Percentiles rank a stretch among this genome's conserved stretches.
Conservation (phyloP, 1,140 invertebrate species). For the Lordiphosa stackelbergi region DNA sequence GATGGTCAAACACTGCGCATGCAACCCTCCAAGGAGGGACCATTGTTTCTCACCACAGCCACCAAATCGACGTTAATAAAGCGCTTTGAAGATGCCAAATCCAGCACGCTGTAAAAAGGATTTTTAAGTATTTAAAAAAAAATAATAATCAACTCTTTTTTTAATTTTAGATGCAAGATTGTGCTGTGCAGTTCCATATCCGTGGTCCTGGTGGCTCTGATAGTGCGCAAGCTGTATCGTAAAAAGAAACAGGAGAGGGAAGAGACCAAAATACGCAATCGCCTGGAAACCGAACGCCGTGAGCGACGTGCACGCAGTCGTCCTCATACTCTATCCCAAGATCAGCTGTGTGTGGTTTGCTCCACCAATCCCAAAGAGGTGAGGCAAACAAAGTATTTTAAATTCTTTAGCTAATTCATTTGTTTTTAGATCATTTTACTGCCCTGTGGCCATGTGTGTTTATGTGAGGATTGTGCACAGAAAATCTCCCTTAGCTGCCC, state of each 20-base stretch:
- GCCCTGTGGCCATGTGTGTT: slow-evolving; percentile 89
- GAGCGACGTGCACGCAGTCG: slow-evolving; percentile 81
- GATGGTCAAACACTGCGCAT: slow-evolving; percentile 80
- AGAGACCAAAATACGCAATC: slow-evolving; percentile 80
- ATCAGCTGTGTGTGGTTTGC: slow-evolving; percentile 87
- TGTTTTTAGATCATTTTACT: slow-evolving; percentile 83
- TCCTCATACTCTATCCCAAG: slow-evolving; percentile 81
- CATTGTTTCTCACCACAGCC: slow-evolving; percentile 85
- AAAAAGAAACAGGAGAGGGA: slow-evolving; percentile 79
- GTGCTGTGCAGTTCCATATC: slow-evolving; percentile 84
- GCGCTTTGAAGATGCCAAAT: slow-evolving; percentile 83
- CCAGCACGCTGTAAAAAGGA: slow-evolving; percentile 51
- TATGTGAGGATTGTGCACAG: slow-evolving; percentile 89
- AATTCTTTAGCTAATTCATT: no score
- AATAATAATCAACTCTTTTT: neutral
- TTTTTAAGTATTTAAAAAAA: neutral
- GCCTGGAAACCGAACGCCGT: slow-evolving; percentile 81
- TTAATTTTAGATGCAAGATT: slow-evolving; percentile 53
- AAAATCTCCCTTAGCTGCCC: slow-evolving; percentile 84
- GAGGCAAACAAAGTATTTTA: neutral
- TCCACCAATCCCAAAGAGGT: slow-evolving; percentile 86
- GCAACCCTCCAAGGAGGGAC: slow-evolving; percentile 84
- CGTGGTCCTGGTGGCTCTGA: slow-evolving; percentile 81
- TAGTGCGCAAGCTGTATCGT: slow-evolving; percentile 81
- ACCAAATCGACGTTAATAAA: slow-evolving; percentile 83